phyloP scores from a whole-genome alignment of 92 coral and sea anemone species.

The Epizoanthus ramosus region DNA sequence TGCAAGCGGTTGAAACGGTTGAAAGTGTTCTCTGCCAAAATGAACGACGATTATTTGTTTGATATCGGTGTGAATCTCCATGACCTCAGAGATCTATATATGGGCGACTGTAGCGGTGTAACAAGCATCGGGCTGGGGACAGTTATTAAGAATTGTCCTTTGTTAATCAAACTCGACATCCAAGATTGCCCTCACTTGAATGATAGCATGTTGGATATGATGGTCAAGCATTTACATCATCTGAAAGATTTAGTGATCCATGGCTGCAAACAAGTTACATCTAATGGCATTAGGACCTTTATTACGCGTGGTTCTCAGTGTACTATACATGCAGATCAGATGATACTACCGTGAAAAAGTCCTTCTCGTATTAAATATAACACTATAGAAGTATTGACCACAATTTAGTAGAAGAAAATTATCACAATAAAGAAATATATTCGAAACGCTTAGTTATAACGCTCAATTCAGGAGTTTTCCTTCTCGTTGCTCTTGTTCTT shows the following conservation, averaged over 20 bases:
- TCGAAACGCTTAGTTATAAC: too few relatives aligned
- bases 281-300: constrained; percentile 15
- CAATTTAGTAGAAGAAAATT: too few relatives aligned
- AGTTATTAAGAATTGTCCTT: constrained; percentile 62
- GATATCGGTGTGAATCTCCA: constrained; percentile 62
- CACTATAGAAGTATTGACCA: too few relatives aligned
- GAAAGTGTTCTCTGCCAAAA: constrained; percentile 63
- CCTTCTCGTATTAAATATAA: too few relatives aligned
- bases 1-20: constrained; percentile 71
- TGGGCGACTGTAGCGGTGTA: constrained; percentile 84
- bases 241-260: constrained; percentile 64
- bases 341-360: neutral
- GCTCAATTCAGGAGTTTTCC: too few relatives aligned
- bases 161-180: constrained; percentile 58
- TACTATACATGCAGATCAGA: constrained; percentile 1
- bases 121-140: constrained; percentile 60
- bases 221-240: constrained; percentile 50
- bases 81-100: constrained; percentile 62
- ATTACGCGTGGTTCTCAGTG: constrained; percentile 5
- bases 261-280: constrained; percentile 59
- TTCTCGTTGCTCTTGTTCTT: too few relatives aligned
- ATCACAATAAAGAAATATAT: too few relatives aligned
- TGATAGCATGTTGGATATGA: constrained; percentile 49
- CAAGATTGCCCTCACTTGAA: constrained; percentile 64
- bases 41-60: constrained; percentile 66